Evolutionary conservation across 2,888 invertebrate genomes (phyloP).

Genomic region (Limnephilus lunatus): DNA sequence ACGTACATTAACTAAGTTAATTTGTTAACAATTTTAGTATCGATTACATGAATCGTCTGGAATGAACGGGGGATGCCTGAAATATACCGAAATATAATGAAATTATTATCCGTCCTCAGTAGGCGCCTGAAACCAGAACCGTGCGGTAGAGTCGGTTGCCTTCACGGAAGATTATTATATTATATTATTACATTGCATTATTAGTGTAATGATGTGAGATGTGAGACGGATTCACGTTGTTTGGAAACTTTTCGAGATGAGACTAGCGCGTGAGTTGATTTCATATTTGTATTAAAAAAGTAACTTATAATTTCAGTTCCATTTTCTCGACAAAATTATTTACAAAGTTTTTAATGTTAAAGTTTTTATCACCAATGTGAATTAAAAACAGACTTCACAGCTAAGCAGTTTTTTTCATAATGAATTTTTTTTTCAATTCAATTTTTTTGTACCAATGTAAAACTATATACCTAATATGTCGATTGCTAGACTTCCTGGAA

Average conservation of each 20-base stretch:
- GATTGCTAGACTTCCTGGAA: too few species aligned
- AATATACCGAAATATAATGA: background rate
- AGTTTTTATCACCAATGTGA: too few species aligned
- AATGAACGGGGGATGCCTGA: constrained; percentile 14
- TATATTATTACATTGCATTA: background rate
- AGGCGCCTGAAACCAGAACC: constrained; percentile 22
- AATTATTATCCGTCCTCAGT: constrained; percentile 35
- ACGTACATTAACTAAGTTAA: constrained; percentile 42
- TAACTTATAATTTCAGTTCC: background rate
- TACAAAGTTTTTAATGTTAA: too few species aligned
- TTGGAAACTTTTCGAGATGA: constrained; percentile 45
- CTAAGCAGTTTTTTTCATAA: too few species aligned
- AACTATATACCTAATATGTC: too few species aligned
- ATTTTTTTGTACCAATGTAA: too few species aligned
- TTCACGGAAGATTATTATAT: background rate
- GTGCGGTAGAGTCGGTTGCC: constrained; percentile 9
- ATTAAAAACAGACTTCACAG: too few species aligned
- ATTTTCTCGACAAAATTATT: too few species aligned
- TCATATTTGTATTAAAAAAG: background rate
- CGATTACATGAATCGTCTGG: constrained; percentile 37
- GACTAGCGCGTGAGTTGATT: constrained; percentile 55
- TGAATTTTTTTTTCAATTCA: too few species aligned
- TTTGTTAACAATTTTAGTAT: constrained; percentile 48
- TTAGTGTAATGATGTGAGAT: background rate
- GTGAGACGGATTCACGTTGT: background rate